phyloP scores from a whole-genome alignment of 92 coral and sea anemone genomes.

The Pocillopora meandrina region DNA sequence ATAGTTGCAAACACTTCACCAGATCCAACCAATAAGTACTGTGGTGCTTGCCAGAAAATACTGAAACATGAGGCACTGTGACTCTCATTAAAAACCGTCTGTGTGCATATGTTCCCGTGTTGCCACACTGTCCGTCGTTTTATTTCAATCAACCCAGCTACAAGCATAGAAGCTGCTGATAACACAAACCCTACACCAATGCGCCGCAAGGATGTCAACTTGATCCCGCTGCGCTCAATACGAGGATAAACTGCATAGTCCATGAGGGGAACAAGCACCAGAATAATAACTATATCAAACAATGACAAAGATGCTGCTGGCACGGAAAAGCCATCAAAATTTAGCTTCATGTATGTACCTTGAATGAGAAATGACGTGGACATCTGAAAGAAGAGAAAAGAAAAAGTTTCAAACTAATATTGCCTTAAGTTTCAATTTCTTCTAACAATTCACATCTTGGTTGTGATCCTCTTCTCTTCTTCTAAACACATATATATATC shows the following conservation, averaged over 20 bases:
- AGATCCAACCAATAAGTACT: conserved; percentile 83
- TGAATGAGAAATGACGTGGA: conserved; percentile 82
- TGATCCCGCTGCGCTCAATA: conserved; percentile 45
- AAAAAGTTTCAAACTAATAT: neutral
- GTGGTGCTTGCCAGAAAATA: conserved; percentile 86
- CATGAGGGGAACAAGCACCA: conserved; percentile 62
- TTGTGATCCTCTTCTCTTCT: no score
- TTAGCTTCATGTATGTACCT: conserved; percentile 81
- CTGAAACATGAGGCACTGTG: conserved; percentile 54
- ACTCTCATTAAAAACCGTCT: conserved; percentile 18
- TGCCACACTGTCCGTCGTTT: conserved; percentile 21
- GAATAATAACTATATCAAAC: conserved; percentile 55
- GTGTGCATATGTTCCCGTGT: neutral
- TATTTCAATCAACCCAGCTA: conserved; percentile 69
- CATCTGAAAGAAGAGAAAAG: conserved; percentile 66
- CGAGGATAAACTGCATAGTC: conserved; percentile 69
- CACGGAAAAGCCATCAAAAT: conserved; percentile 27
- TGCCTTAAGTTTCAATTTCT: neutral
- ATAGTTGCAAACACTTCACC: conserved; percentile 85
- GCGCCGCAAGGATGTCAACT: conserved; percentile 65
- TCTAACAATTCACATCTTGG: no score
- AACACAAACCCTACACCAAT: conserved; percentile 77
- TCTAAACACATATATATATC: neutral
- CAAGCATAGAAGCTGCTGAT: conserved; percentile 55
- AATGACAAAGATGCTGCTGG: conserved; percentile 65